Percentiles rank a stretch among this genome's conserved stretches.
Evolutionary conservation across 2,888 invertebrate species (phyloP).

Genomic region (Galerucella pusilla): DNA sequence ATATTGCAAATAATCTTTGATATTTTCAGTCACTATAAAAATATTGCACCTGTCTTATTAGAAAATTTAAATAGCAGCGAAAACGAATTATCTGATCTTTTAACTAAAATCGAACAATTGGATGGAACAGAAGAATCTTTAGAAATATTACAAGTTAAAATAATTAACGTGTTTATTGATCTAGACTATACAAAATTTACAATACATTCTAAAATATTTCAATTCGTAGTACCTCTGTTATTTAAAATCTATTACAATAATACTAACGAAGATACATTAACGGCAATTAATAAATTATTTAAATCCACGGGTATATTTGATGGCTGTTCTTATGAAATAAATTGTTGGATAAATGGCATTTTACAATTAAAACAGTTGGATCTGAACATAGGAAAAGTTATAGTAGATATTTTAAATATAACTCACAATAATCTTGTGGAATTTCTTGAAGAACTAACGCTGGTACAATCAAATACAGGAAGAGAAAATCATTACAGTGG

Average conservation of each 20-base stretch:
- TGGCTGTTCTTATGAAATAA: conserved; percentile 73
- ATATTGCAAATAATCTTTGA: conserved; percentile 66
- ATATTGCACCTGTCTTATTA: conserved; percentile 68
- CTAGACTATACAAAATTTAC: conserved; percentile 61
- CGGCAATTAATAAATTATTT: conserved; percentile 68
- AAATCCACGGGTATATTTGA: conserved; percentile 75
- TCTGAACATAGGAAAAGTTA: conserved; percentile 53
- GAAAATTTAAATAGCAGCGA: conserved; percentile 53
- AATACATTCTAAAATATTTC: conserved; percentile 53
- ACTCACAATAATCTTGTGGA: conserved; percentile 49
- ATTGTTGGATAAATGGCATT: conserved; percentile 69
- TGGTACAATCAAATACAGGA: conserved; percentile 31
- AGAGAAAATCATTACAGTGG: conserved; percentile 28
- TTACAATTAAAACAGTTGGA: conserved; percentile 53
- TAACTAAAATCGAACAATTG: conserved; percentile 36
- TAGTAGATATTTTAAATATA: conserved; percentile 50
- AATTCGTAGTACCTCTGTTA: conserved; percentile 49
- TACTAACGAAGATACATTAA: conserved; percentile 51
- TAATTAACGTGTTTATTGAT: conserved; percentile 63
- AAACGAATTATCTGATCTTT: conserved; percentile 47
- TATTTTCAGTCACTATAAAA: conserved; percentile 69
- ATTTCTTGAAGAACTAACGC: conserved; percentile 49
- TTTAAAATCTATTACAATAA: conserved; percentile 66
- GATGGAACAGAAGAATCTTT: conserved; percentile 40
- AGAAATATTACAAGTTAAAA: conserved; percentile 60